Evolutionary conservation across 2,888 invertebrate species (phyloP).

Genomic region (Osmoderma eremita): DNA sequence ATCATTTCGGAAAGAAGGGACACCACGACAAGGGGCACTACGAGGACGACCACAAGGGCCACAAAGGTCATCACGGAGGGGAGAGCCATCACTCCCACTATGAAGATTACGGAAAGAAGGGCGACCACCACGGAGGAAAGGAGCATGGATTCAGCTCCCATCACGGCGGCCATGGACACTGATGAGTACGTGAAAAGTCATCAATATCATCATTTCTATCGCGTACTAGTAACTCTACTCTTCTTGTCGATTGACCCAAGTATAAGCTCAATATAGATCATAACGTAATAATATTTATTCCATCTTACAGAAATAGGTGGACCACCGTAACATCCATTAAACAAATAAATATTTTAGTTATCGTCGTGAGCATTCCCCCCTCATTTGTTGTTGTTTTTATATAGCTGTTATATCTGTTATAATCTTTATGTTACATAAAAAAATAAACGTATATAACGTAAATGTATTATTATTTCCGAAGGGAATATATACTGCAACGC

Average conservation of each 20-base stretch:
- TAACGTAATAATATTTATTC: slow-evolving; percentile 35
- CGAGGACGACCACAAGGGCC: slow-evolving; percentile 81
- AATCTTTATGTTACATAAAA: slow-evolving; percentile 33
- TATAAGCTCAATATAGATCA: slow-evolving; percentile 1
- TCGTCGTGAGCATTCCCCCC: slow-evolving; percentile 15
- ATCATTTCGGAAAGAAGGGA: slow-evolving; percentile 83
- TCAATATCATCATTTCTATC: slow-evolving; percentile 2
- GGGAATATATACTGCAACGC: too few relatives aligned
- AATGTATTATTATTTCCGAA: too few relatives aligned
- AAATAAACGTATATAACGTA: slow-evolving; percentile 28
- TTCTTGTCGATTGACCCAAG: slow-evolving; percentile 30
- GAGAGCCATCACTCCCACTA: slow-evolving; percentile 59
- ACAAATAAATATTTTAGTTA: too few relatives aligned
- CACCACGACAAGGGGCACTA: slow-evolving; percentile 83
- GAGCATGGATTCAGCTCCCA: slow-evolving; percentile 69
- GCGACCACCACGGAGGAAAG: slow-evolving; percentile 82
- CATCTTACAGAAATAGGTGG: neutral
- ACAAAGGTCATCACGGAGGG: slow-evolving; percentile 81
- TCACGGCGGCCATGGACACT: slow-evolving; percentile 33
- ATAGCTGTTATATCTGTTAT: slow-evolving; percentile 36
- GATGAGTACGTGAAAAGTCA: slow-evolving; percentile 7
- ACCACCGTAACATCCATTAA: too few relatives aligned
- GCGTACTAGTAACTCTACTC: slow-evolving; percentile 12
- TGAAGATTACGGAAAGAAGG: slow-evolving; percentile 81
- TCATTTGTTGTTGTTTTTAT: slow-evolving; percentile 34